Conservation (phyloP, 2,888 invertebrate genomes). For the Perdita meconis region DNA sequence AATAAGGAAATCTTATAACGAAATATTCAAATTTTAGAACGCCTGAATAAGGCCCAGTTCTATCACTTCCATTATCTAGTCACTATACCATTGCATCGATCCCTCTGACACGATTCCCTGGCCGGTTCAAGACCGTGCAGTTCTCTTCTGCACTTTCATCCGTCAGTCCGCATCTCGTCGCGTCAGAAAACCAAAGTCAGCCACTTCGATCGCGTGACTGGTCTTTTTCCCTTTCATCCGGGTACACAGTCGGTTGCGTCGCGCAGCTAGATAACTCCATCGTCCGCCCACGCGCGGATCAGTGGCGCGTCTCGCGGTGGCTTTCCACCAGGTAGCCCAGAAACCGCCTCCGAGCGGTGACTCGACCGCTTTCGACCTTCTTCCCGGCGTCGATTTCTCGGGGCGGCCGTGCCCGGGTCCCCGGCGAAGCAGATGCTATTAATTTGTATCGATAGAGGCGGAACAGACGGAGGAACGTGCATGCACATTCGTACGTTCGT, state of each 20-base stretch:
- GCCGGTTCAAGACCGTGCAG: no score
- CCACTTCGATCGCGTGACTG: constrained; percentile 32
- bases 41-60: no score
- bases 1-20: no score
- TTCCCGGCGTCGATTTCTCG: constrained; percentile 13
- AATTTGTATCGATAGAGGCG: constrained; percentile 75
- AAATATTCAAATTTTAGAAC: no score
- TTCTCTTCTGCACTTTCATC: constrained; percentile 32
- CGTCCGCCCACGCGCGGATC: constrained; percentile 45
- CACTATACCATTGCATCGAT: no score
- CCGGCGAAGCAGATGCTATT: constrained; percentile 67
- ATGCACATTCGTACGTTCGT: constrained; percentile 71
- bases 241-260: not conserved
- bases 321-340: constrained; percentile 22
- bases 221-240: constrained; percentile 28
- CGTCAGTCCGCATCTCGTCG: constrained; percentile 27
- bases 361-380: constrained; percentile 37
- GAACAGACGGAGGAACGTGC: constrained; percentile 66
- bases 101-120: no score
- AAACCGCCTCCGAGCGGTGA: constrained; percentile 31
- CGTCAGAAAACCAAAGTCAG: not conserved
- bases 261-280: constrained; percentile 41
- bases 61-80: no score
- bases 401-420: not conserved
- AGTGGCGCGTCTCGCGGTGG: not conserved